phyloP scores from a whole-genome alignment of 2,888 invertebrate genomes.

The Phortica okadai region DNA sequence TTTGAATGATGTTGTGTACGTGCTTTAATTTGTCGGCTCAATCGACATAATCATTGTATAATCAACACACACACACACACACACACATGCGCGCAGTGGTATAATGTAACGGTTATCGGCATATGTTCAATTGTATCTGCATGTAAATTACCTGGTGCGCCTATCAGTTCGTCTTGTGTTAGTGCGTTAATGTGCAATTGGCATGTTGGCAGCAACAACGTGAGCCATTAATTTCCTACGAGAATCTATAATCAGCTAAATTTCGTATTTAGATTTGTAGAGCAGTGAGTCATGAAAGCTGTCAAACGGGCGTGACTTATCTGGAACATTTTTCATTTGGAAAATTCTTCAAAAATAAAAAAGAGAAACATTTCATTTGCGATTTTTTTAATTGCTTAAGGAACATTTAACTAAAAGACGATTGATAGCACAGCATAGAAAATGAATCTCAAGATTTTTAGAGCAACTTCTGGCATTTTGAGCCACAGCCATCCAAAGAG shows the following conservation, averaged over 20 bases:
- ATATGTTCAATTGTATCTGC: neutral
- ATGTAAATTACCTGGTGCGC: slow-evolving; percentile 5
- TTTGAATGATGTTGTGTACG: slow-evolving; percentile 29
- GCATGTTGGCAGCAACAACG: slow-evolving; percentile 67
- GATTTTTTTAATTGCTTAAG: too few species aligned
- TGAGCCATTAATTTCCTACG: neutral
- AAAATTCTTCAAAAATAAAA: too few species aligned
- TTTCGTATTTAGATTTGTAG: neutral
- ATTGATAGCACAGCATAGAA: too few species aligned
- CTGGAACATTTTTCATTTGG: too few species aligned
- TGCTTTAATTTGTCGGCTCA: slow-evolving; percentile 51
- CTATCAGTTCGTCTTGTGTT: slow-evolving; percentile 50
- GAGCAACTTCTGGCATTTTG: too few species aligned
- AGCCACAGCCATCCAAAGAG: too few species aligned
- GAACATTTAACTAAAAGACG: too few species aligned
- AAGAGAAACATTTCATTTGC: too few species aligned
- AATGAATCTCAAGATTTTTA: too few species aligned
- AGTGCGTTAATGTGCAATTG: slow-evolving; percentile 74
- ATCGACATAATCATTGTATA: slow-evolving; percentile 65
- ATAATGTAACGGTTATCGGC: slow-evolving; percentile 11
- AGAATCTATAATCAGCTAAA: neutral
- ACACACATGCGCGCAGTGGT: neutral
- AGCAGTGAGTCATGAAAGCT: too few species aligned
- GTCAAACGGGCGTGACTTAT: too few species aligned
- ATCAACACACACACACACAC: slow-evolving; percentile 47